A percentile compares a stretch with the other conserved stretches of the same genome.
Conservation (phyloP, 2,888 invertebrate species). For the Chymomyza fuscimana region DNA sequence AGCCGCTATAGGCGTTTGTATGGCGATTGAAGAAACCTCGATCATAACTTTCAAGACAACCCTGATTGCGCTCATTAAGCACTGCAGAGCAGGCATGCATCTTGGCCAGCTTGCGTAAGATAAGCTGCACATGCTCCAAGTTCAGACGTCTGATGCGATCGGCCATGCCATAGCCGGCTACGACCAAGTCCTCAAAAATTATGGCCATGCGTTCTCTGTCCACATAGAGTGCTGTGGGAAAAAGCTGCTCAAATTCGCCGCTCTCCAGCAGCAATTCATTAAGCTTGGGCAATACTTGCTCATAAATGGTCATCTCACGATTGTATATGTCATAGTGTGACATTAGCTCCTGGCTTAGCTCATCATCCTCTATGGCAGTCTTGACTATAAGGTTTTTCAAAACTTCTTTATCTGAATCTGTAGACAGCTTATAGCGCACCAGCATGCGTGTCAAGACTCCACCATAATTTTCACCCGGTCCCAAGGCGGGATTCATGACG, state of each 20-base stretch:
- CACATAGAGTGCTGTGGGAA: constrained; percentile 70
- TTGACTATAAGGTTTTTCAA: constrained; percentile 66
- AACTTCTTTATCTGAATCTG: constrained; percentile 22
- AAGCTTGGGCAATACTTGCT: constrained; percentile 74
- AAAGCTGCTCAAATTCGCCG: constrained; percentile 67
- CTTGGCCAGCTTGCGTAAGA: constrained; percentile 79
- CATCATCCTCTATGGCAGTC: constrained; percentile 73
- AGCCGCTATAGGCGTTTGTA: constrained; percentile 73
- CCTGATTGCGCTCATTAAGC: constrained; percentile 75
- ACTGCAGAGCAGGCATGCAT: constrained; percentile 81
- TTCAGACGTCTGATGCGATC: constrained; percentile 78
- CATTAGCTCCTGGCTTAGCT: constrained; percentile 68
- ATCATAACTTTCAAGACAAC: constrained; percentile 70
- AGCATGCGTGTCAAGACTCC: constrained; percentile 67
- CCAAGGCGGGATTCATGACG: constrained; percentile 63
- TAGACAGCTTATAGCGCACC: constrained; percentile 48
- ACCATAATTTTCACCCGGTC: constrained; percentile 77
- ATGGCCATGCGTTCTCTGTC: constrained; percentile 70
- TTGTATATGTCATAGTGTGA: constrained; percentile 76
- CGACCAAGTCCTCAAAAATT: constrained; percentile 76
- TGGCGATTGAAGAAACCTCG: constrained; percentile 77
- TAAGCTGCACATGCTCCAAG: constrained; percentile 78
- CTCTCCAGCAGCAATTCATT: constrained; percentile 63
- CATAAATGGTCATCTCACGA: constrained; percentile 77
- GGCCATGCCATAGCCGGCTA: constrained; percentile 70